Percentiles rank a stretch among this genome's conserved stretches.
Conservation (phyloP, 2,113 vertebrate genomes). For the Istiophorus platypterus region DNA sequence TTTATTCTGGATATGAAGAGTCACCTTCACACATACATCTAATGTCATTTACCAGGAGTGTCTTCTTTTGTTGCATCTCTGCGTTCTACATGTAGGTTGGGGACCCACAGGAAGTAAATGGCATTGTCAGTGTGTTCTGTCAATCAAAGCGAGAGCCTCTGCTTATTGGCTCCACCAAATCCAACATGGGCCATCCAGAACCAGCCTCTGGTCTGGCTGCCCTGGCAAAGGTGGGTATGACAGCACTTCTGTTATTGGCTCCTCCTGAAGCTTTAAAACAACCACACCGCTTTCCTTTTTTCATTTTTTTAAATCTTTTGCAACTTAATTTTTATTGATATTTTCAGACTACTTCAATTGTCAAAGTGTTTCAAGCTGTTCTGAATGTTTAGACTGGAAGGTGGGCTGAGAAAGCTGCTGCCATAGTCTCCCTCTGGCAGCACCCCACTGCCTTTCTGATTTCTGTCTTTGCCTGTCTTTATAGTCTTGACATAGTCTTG, state of each 20-base stretch:
- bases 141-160: slow-evolving; percentile 83
- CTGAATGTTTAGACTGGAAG: no score
- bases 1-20: not conserved
- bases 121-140: slow-evolving; percentile 88
- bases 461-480: no score
- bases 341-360: not conserved
- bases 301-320: not conserved
- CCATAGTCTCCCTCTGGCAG: no score
- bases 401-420: no score
- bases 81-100: slow-evolving; percentile 86
- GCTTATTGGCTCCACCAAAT: slow-evolving; percentile 95
- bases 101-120: slow-evolving; percentile 94
- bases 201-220: slow-evolving; percentile 94
- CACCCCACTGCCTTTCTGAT: no score
- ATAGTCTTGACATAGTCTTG: no score
- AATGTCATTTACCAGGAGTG: not conserved
- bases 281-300: not conserved
- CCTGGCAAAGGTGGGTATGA: slow-evolving; percentile 88
- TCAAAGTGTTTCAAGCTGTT: no score
- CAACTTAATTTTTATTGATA: not conserved
- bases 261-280: not conserved
- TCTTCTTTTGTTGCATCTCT: not conserved
- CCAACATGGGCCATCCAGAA: slow-evolving; percentile 98
- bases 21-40: not conserved
- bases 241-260: not conserved